A percentile compares a stretch with the other conserved stretches of the same genome.
Conservation (phyloP, 2,797 vertebrate species). For the Melanotaenia maccullochi region DNA sequence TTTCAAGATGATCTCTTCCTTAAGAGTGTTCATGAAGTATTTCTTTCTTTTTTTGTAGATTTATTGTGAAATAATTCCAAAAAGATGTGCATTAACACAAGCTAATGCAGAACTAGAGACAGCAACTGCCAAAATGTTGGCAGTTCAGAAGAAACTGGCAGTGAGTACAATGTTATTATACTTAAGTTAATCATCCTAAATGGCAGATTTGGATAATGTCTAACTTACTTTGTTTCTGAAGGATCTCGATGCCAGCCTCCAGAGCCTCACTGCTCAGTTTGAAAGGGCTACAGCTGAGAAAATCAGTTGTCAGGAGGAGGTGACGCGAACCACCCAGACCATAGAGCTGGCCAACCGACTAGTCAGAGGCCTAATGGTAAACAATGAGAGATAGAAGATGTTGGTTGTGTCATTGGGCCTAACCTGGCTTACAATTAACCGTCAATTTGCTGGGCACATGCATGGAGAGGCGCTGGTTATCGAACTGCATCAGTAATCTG, state of each 20-base stretch:
- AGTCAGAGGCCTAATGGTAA: constrained; percentile 86
- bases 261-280: constrained; percentile 83
- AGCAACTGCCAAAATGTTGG: constrained; percentile 83
- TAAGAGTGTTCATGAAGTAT: background rate
- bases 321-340: constrained; percentile 82
- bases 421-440: constrained; percentile 57
- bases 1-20: background rate
- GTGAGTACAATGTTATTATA: constrained; percentile 69
- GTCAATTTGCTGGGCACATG: constrained; percentile 55
- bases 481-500: constrained; percentile 70
- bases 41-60: constrained; percentile 74
- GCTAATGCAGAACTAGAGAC: constrained; percentile 84
- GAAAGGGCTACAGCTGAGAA: constrained; percentile 85
- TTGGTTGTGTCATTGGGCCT: constrained; percentile 45
- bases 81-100: constrained; percentile 81
- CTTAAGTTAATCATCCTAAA: constrained; percentile 12
- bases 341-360: constrained; percentile 85
- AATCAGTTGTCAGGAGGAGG: constrained; percentile 86
- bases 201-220: constrained; percentile 12
- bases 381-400: constrained; percentile 46
- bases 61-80: constrained; percentile 87
- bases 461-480: constrained; percentile 60
- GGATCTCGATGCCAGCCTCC: constrained; percentile 86
- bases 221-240: constrained; percentile 56
- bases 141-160: constrained; percentile 84